These are phyloP conservation scores for Hipposideros larvatus DNA, from an alignment of 2,797 vertebrate species.

Conservation along the genomic window DNA sequence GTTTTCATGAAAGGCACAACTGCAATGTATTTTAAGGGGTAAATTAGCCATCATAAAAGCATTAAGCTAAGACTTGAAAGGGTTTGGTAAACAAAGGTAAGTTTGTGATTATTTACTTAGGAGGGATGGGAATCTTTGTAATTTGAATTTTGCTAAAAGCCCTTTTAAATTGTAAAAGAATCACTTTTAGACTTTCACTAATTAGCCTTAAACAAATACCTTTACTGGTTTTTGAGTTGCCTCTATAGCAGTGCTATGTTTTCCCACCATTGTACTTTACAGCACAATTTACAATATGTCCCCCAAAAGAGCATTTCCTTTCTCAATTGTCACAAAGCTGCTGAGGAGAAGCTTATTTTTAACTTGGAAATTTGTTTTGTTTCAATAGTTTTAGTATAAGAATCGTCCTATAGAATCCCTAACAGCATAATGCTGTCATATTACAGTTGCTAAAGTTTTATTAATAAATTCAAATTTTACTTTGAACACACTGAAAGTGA, in stretches of 20 bases:
- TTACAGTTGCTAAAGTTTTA: slow-evolving; percentile 75
- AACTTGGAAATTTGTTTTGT: slow-evolving; percentile 87
- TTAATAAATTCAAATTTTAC: slow-evolving; percentile 30
- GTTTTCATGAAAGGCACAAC: slow-evolving; percentile 85
- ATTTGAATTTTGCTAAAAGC: slow-evolving; percentile 80
- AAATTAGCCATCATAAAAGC: slow-evolving; percentile 83
- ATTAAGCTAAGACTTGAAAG: slow-evolving; percentile 82
- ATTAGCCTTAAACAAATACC: slow-evolving; percentile 76
- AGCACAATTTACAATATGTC: slow-evolving; percentile 91
- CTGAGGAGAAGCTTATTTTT: slow-evolving; percentile 89
- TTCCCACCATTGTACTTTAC: slow-evolving; percentile 92
- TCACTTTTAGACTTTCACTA: slow-evolving; percentile 67
- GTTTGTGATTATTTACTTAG: slow-evolving; percentile 80
- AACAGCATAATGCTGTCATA: slow-evolving; percentile 52
- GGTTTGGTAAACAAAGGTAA: slow-evolving; percentile 74
- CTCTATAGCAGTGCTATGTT: slow-evolving; percentile 79
- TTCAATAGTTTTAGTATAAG: slow-evolving; percentile 82
- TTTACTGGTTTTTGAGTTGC: slow-evolving; percentile 78
- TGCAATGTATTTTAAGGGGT: slow-evolving; percentile 85
- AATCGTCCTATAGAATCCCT: slow-evolving; percentile 79
- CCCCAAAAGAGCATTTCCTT: slow-evolving; percentile 88
- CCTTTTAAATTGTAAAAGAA: slow-evolving; percentile 66
- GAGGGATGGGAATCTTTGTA: slow-evolving; percentile 75
- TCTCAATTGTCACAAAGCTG: slow-evolving; percentile 88
- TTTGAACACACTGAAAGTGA: slow-evolving; percentile 31